These are phyloP conservation scores for Magallana nippona DNA, from an alignment of 2,888 invertebrate species.

Conservation along the genomic window DNA sequence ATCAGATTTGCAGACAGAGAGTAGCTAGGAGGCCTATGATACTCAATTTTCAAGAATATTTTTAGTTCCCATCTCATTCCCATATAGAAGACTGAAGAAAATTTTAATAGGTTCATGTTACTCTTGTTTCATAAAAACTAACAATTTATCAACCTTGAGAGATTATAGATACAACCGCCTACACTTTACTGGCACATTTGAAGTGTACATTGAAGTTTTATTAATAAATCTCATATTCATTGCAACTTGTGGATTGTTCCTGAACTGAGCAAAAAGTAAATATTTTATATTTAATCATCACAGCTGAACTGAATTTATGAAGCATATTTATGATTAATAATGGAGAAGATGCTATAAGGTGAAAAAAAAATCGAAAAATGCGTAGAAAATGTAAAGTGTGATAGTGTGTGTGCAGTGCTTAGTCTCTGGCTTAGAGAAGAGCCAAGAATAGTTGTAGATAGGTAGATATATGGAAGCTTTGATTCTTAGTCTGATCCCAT, in stretches of 20 bases:
- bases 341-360: too few relatives aligned
- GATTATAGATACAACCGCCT: slow-evolving; percentile 10
- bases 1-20: background rate
- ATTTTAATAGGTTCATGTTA: background rate
- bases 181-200: background rate
- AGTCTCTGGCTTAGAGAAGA: too few relatives aligned
- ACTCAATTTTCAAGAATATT: background rate
- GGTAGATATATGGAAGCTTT: background rate
- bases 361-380: too few relatives aligned
- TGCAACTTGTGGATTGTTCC: too few relatives aligned
- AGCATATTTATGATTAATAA: too few relatives aligned
- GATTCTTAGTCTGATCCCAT: background rate
- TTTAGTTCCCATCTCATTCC: background rate
- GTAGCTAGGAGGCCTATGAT: background rate
- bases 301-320: too few relatives aligned
- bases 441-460: background rate
- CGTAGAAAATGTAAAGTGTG: too few relatives aligned
- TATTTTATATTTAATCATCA: too few relatives aligned
- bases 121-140: slow-evolving; percentile 12
- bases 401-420: too few relatives aligned
- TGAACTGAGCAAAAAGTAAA: too few relatives aligned
- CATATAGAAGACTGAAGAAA: background rate
- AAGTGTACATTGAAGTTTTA: too few relatives aligned
- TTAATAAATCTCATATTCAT: too few relatives aligned
- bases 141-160: slow-evolving; percentile 31